Base-by-base conservation (phyloP, 2,113 vertebrate species). In the Festucalex cinctus region DNA sequence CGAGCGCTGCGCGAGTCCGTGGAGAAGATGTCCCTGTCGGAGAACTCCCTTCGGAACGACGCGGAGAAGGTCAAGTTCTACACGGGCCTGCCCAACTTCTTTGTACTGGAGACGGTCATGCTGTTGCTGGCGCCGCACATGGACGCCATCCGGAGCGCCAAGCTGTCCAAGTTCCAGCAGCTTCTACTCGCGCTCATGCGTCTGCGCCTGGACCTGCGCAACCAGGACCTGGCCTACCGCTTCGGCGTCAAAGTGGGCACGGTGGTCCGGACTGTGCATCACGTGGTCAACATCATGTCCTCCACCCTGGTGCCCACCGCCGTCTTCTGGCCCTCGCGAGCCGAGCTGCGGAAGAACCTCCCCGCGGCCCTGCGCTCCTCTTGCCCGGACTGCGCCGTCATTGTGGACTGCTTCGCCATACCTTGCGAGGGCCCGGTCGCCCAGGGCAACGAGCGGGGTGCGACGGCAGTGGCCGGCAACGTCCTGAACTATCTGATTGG, bases 61-160 rank as follows among this genome's bases (percentile, higher is more conserved):
- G 86, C 90, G 0, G 91, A 90, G 64, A 92, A 92, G 37, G 91
- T 92, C 0, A 83, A 85, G 71, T 92, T 92, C 64, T 92, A 92
- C 81, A 92, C 90, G 0, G 90, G 91, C 62, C 68, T 92, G 51
- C 90, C 90, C 3, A 92, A 91, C 84, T 92, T 83, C 76, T 92
- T 92, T 62, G 91, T 92, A 41, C 67, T 92, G 4, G 91, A 92
- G 80, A 92, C 91, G 0, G 88, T 92, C 44, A 91, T 92, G 90
- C 91, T 89, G 88, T 87, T 92, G 46, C 82, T 92, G 68, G 83
- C 89, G 0, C 91, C 91, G 1, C 90, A 92, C 73, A 91, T 92
- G 90, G 88, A 91, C n/a, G 82, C 70, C 0, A 86, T 88, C 73
- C 90, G 86, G 53, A 88, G 85, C 48, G 63, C 73, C 0, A 90